Evolutionary conservation across 2,113 vertebrate genomes (phyloP).

Genomic region (Chaetorhynchus papuensis): DNA sequence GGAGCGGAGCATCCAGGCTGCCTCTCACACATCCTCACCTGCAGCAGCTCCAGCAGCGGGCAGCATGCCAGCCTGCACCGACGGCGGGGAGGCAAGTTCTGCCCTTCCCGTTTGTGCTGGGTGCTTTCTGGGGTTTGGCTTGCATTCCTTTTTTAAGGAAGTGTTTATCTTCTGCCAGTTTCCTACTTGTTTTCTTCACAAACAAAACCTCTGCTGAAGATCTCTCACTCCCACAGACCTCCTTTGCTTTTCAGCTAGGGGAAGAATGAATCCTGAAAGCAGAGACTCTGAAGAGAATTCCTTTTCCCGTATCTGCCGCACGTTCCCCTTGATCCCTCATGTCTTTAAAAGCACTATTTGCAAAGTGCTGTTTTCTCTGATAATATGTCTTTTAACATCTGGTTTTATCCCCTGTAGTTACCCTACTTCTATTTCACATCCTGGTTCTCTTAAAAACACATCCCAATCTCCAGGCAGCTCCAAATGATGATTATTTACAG

Average conservation of each 20-base stretch:
- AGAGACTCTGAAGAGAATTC: not conserved
- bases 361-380: not conserved
- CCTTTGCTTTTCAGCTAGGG: not conserved
- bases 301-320: not conserved
- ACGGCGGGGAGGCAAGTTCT: not conserved
- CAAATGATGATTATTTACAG: not conserved
- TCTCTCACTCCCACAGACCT: not conserved
- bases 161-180: not conserved
- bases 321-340: not conserved
- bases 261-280: not conserved
- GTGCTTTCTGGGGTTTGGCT: not conserved
- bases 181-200: not conserved
- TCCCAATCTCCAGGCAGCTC: not conserved
- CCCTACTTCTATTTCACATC: not conserved
- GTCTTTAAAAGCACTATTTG: not conserved
- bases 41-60: not conserved
- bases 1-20: not conserved
- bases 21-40: not conserved
- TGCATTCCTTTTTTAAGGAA: not conserved
- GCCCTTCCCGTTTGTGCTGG: not conserved
- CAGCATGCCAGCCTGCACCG: not conserved
- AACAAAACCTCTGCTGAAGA: not conserved
- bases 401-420: not conserved
- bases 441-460: not conserved
- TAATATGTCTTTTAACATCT: not conserved